These are phyloP conservation scores for Actinia equina DNA, from an alignment of 64 coral and sea anemone species.

Conservation along the genomic window DNA sequence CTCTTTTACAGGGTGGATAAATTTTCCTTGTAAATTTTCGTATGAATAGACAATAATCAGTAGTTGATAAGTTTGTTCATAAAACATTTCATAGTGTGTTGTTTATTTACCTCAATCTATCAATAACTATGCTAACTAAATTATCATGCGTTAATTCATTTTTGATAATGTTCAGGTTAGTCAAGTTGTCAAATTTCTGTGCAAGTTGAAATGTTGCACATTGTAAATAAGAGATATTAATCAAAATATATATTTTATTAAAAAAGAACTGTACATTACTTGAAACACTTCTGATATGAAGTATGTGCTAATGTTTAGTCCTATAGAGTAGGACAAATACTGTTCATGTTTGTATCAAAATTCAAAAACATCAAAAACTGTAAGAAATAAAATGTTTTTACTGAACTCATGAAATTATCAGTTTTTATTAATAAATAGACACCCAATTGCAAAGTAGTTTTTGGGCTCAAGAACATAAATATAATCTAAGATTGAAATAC, in stretches of 20 bases:
- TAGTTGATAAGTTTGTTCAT: conserved; percentile 25
- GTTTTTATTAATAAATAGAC: no score
- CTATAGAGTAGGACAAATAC: conserved; percentile 9
- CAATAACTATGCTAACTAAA: background rate
- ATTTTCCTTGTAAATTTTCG: conserved; percentile 11
- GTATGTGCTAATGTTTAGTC: conserved; percentile 16
- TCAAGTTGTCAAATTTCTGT: conserved; percentile 6
- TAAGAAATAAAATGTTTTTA: background rate
- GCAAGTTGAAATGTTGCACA: background rate
- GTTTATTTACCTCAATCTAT: background rate
- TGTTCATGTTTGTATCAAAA: conserved; percentile 24
- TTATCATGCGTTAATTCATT: background rate
- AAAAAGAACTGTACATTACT: conserved; percentile 21
- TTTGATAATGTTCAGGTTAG: conserved; percentile 14
- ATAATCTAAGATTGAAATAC: no score
- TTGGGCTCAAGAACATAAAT: no score
- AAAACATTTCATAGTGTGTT: background rate
- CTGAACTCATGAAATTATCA: background rate
- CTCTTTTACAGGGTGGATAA: background rate
- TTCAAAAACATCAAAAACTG: background rate
- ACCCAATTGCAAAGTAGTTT: no score
- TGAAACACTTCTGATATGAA: conserved; percentile 8
- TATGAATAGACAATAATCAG: background rate
- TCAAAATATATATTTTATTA: conserved; percentile 32
- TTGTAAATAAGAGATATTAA: conserved; percentile 19